A percentile compares a stretch with the other conserved stretches of the same genome.
phyloP scores from a whole-genome alignment of 2,888 invertebrate genomes.

The Tachina fera region DNA sequence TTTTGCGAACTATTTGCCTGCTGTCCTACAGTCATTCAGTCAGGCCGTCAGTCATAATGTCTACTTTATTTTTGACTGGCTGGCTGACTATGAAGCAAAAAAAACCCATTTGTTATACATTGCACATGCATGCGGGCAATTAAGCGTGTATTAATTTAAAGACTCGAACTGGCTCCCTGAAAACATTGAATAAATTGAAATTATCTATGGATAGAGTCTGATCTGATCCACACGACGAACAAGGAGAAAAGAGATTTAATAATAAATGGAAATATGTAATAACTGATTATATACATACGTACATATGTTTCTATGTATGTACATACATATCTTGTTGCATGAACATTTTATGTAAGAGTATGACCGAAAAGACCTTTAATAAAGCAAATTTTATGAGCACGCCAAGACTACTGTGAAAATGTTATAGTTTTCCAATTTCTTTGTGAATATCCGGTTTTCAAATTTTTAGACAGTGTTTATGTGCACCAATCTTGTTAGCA shows the following conservation, averaged over 20 bases:
- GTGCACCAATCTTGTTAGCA: too few relatives aligned
- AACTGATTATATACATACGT: neutral
- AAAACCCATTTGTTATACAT: conserved; percentile 20
- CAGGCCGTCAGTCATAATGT: conserved; percentile 22
- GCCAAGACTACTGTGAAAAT: too few relatives aligned
- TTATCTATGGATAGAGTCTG: conserved; percentile 58
- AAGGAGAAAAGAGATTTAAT: neutral
- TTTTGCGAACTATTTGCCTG: conserved; percentile 28
- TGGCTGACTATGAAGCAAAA: conserved; percentile 10
- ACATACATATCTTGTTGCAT: too few relatives aligned
- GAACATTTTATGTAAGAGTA: too few relatives aligned
- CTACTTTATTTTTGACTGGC: conserved; percentile 35
- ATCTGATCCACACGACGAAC: conserved; percentile 18
- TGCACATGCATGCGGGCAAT: conserved; percentile 60
- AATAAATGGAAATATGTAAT: neutral
- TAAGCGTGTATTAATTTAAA: conserved; percentile 60
- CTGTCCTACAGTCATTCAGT: conserved; percentile 22
- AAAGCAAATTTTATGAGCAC: too few relatives aligned
- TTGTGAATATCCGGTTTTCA: too few relatives aligned
- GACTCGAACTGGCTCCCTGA: conserved; percentile 19
- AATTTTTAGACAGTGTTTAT: too few relatives aligned
- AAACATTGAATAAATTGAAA: conserved; percentile 61
- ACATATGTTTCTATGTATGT: too few relatives aligned
- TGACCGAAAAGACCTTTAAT: too few relatives aligned
- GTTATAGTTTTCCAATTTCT: too few relatives aligned